phyloP scores from a whole-genome alignment of 2,888 invertebrate genomes.

The Eledona agricola region DNA sequence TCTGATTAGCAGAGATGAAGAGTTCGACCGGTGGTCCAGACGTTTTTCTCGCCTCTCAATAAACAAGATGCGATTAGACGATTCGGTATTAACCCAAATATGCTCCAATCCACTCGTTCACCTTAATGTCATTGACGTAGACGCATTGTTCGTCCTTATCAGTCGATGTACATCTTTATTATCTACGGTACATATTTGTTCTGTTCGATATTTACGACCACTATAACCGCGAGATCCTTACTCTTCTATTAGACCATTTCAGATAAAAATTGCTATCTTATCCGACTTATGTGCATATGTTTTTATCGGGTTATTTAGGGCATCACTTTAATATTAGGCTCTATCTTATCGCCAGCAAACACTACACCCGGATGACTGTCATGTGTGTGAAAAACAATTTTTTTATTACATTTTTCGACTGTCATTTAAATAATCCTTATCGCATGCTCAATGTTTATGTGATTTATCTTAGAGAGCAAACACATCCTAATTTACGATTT shows the following conservation, averaged over 20 bases:
- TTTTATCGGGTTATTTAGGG: conserved; percentile 38
- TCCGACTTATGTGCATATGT: conserved; percentile 34
- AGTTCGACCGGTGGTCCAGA: no score
- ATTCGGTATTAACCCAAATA: conserved; percentile 8
- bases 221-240: conserved; percentile 9
- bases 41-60: no score
- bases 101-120: conserved; percentile 11
- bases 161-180: conserved; percentile 28
- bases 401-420: conserved; percentile 35
- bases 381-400: conserved; percentile 37
- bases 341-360: conserved; percentile 39
- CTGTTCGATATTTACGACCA: conserved; percentile 21
- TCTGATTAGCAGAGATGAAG: no score
- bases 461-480: conserved; percentile 27
- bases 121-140: conserved; percentile 31
- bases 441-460: conserved; percentile 30
- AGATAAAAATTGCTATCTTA: conserved; percentile 35
- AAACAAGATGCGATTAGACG: background rate
- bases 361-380: conserved; percentile 36
- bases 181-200: conserved; percentile 34
- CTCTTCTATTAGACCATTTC: conserved; percentile 30
- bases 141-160: conserved; percentile 24
- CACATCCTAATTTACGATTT: conserved; percentile 32
- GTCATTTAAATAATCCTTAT: conserved; percentile 29
- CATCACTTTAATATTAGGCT: conserved; percentile 35